A percentile compares a stretch with the other conserved stretches of the same genome.
phyloP scores from a whole-genome alignment of 2,888 invertebrate species.

The Stenoptilia bipunctidactyla region DNA sequence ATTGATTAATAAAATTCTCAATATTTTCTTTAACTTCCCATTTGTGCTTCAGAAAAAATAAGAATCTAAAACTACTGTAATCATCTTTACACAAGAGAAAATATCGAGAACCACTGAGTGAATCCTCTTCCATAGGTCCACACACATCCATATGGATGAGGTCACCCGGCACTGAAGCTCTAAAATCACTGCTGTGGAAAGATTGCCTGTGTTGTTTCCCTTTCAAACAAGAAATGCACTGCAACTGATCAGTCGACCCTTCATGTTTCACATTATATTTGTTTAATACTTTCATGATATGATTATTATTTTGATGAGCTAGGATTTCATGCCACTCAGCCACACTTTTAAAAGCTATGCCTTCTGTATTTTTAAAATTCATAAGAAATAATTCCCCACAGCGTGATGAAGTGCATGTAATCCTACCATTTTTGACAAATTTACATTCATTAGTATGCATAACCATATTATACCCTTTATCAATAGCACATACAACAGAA shows the following conservation, averaged over 20 bases:
- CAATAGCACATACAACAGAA: too few species aligned
- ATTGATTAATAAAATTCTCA: slow-evolving; percentile 10
- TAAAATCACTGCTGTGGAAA: slow-evolving; percentile 14
- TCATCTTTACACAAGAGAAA: slow-evolving; percentile 6
- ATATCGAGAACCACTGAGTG: slow-evolving; percentile 8
- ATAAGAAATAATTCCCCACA: too few species aligned
- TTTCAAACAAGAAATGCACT: slow-evolving; percentile 16
- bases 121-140: slow-evolving; percentile 18
- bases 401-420: too few species aligned
- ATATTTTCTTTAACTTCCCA: slow-evolving; percentile 12
- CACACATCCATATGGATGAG: slow-evolving; percentile 18
- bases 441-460: too few species aligned
- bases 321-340: slow-evolving; percentile 14
- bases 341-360: too few species aligned
- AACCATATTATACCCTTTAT: too few species aligned
- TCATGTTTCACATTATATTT: slow-evolving; percentile 16
- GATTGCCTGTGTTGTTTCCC: slow-evolving; percentile 17
- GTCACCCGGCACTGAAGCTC: slow-evolving; percentile 14
- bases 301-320: slow-evolving; percentile 11
- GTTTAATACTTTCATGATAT: slow-evolving; percentile 8
- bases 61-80: slow-evolving; percentile 1
- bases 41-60: slow-evolving; percentile 14
- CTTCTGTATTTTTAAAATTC: too few species aligned
- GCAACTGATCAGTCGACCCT: not conserved
- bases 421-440: too few species aligned